Percentiles rank a stretch among this genome's conserved stretches.
Evolutionary conservation across 2,888 invertebrate species (phyloP).

Genomic region (Drosophila basisetae): DNA sequence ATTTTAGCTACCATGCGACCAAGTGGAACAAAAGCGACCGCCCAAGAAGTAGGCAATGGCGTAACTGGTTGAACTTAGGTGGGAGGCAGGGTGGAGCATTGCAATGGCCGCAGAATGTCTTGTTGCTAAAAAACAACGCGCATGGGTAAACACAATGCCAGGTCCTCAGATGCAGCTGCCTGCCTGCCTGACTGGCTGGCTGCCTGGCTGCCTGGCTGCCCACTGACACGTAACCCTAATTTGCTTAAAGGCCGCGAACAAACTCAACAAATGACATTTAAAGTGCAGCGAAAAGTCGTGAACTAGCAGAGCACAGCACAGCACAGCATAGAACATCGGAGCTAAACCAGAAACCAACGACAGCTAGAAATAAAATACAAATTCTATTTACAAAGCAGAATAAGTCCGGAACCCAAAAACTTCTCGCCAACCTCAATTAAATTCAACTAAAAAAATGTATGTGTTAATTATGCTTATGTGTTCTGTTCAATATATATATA

Average conservation of each 20-base stretch:
- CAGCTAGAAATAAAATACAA: constrained; percentile 70
- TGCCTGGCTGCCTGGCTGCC: constrained; percentile 32
- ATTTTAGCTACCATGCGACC: constrained; percentile 71
- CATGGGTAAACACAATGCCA: constrained; percentile 72
- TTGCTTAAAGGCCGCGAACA: constrained; percentile 72
- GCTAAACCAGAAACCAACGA: constrained; percentile 26
- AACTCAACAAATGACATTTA: constrained; percentile 75
- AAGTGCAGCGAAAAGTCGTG: constrained; percentile 78
- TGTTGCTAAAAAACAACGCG: constrained; percentile 65
- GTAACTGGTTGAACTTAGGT: not conserved
- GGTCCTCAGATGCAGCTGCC: constrained; percentile 41
- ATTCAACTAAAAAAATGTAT: not conserved
- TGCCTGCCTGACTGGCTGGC: not conserved
- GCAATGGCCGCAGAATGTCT: constrained; percentile 50
- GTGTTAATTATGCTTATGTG: not conserved
- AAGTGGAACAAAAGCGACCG: constrained; percentile 68
- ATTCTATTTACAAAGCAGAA: constrained; percentile 66
- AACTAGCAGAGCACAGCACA: constrained; percentile 49
- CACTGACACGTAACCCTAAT: constrained; percentile 61
- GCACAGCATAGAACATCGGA: not conserved
- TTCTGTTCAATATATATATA: not conserved
- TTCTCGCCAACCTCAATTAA: constrained; percentile 1
- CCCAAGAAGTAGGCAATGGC: constrained; percentile 39
- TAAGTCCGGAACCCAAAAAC: constrained; percentile 53
- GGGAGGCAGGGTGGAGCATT: not conserved